Base-by-base conservation (phyloP, 1,140 invertebrate genomes). In the Conus ventricosus region DNA sequence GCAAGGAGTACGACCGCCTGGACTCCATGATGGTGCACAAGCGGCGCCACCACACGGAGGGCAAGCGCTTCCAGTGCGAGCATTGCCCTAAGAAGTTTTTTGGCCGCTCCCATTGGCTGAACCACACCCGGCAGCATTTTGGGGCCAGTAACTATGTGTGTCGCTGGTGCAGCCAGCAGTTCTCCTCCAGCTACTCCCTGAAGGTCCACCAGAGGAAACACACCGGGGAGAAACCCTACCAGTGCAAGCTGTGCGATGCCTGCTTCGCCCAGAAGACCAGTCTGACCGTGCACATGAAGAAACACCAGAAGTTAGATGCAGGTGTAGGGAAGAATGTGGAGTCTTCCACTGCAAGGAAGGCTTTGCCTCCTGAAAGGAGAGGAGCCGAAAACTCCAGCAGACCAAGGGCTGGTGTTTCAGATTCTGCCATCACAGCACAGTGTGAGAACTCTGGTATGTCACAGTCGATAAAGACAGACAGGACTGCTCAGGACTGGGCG, bases 171-270 rank as follows among this genome's bases (percentile, higher is more conserved):
- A 83, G 84, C 20, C 91, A 90, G 80, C 71, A 85, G 6, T 92
- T 93, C 76, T 23, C 57, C 20, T 67, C 84, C 5, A 89, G 63
- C 25, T 60, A 81, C 51, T 27, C 60, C 75, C 82, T 90, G 23
- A 88, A 83, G 71, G 85, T 88, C 51, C 89, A 90, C 71, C 82
- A 81, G 55, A 71, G 89, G 25, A 67, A 83, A 81, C 98, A 98
- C 93, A 98, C 97, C 1, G 97, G 97, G 96, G 5, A 97, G 92
- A 96, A 97, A 85, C 93, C 94, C 5, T 96, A 96, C 89, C 86
- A 89, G 20, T 90, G 89, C 27, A 3, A 53, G 13, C 39, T 80
- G n/a, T 90, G 89, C 25, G 75, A 85, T 23, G 63, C 84, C 25
- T 57, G 60, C 84, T 88, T 90, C 23, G 57, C n/a, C 15, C 83